A percentile compares a stretch with the other conserved stretches of the same genome.
Evolutionary conservation across 1,140 invertebrate species (phyloP).

Genomic region (Cecropterus lyciades): DNA sequence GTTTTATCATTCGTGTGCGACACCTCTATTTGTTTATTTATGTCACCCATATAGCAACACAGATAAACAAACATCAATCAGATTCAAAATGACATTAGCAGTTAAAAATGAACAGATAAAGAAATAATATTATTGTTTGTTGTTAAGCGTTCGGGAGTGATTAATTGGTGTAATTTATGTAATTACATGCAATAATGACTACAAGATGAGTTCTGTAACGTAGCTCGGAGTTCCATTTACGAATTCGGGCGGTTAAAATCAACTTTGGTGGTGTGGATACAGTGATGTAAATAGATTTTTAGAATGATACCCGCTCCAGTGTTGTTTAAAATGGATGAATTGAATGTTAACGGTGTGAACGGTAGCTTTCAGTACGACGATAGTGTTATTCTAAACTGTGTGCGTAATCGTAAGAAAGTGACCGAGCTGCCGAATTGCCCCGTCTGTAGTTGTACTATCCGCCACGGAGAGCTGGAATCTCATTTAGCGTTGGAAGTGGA

Average conservation of each 20-base stretch:
- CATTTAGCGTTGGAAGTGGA: conserved; percentile 76
- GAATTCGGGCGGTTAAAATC: conserved; percentile 39
- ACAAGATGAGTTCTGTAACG: conserved; percentile 62
- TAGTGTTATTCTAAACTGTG: conserved; percentile 72
- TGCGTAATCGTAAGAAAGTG: conserved; percentile 77
- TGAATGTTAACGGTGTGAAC: conserved; percentile 46
- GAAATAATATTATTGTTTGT: conserved; percentile 34
- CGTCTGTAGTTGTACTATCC: conserved; percentile 78
- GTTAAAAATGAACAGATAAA: conserved; percentile 19
- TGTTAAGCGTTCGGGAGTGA: conserved; percentile 28
- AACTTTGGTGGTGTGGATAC: conserved; percentile 45
- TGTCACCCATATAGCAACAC: background rate
- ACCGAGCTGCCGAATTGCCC: conserved; percentile 75
- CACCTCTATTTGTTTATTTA: background rate
- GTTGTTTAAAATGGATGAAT: conserved; percentile 76
- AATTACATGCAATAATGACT: conserved; percentile 37
- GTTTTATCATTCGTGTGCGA: background rate
- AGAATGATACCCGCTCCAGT: conserved; percentile 72
- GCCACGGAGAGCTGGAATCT: conserved; percentile 71
- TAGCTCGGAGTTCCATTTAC: conserved; percentile 59
- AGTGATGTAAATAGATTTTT: conserved; percentile 76
- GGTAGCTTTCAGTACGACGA: conserved; percentile 66
- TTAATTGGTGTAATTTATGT: conserved; percentile 35
- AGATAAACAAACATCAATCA: conserved; percentile 5
- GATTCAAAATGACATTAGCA: conserved; percentile 25